Base-by-base conservation (phyloP, 2,888 invertebrate genomes). In the Hyposoter dolosus region DNA sequence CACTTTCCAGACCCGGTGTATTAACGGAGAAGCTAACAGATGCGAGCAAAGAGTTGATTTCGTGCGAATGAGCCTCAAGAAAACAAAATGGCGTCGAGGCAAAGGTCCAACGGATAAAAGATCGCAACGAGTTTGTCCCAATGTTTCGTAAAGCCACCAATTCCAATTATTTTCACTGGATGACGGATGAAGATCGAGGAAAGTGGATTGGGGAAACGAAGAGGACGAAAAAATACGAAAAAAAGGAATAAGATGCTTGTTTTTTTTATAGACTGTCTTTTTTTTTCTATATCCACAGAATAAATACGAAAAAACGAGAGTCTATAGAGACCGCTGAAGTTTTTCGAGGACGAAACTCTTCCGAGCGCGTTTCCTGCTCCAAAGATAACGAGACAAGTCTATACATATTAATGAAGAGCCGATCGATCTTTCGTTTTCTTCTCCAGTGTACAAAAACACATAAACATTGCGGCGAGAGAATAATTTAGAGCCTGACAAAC, bases 21-120 rank as follows among this genome's bases (percentile, higher is more conserved):
- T 87, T 90, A 90, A 90, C 88, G 87, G 89, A 87, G 86, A 87
- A 88, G 90, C 90, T 90, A 92, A 92, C 92, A 92, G 92, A 92
- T 92, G 91, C 87, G 89, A 88, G 87, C 88, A 82, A 65, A 53
- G 78, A 23, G 75, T 63, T 43, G 6, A 43, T 35, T 35, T 35
- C 35, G 63, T 45, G 63, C n/a, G 45, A n/a, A 45, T 63, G 28
- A 32, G 6, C 0, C n/a, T 28, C 9, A 28, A 53, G 28, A 43
- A 75, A 45, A 63, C 2, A 63, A 75, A 75, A 75, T 45, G 75
- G 45, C 45, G 63, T 50, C 23, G 32, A 43, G 0, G 23, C 5
- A 63, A 63, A 53, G 28, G n/a, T 60, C 28, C n/a, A 32, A 63
- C 32, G 40, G 28, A 32, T 32, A 63, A 75, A 63, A 23, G n/a